A percentile compares a stretch with the other conserved stretches of the same genome.
phyloP scores from a whole-genome alignment of 2,797 vertebrate species.

The Microchirus variegatus region DNA sequence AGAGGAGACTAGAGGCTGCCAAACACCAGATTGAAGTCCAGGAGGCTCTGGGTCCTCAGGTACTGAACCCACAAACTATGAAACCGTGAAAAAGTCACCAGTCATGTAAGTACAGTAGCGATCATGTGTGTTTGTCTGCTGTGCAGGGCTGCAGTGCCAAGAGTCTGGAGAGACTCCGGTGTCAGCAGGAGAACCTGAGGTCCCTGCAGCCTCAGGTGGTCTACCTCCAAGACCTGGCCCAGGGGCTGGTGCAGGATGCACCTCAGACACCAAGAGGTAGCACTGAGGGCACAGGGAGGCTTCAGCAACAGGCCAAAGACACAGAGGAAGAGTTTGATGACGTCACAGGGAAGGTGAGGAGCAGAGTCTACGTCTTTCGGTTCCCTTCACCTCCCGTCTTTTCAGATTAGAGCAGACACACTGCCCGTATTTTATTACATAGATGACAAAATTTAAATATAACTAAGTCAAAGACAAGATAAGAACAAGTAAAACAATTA shows the following conservation, averaged over 20 bases:
- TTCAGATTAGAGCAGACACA: no score
- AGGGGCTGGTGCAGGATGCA: constrained; percentile 90
- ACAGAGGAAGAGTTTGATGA: constrained; percentile 86
- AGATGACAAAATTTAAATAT: no score
- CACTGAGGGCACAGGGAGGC: constrained; percentile 82
- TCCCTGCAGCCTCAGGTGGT: constrained; percentile 91
- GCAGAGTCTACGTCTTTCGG: neutral
- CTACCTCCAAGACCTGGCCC: constrained; percentile 91
- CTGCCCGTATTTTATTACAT: no score
- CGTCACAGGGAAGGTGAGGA: constrained; percentile 85
- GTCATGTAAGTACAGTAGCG: neutral
- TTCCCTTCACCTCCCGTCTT: no score
- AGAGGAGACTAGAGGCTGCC: constrained; percentile 92
- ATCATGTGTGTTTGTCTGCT: neutral
- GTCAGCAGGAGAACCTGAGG: constrained; percentile 90
- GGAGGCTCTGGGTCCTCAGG: constrained; percentile 90
- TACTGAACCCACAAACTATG: constrained; percentile 15
- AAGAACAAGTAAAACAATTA: no score
- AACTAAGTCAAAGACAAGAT: no score
- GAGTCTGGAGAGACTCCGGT: constrained; percentile 91
- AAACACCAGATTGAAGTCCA: constrained; percentile 96
- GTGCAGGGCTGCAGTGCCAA: constrained; percentile 93
- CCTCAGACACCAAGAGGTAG: constrained; percentile 78
- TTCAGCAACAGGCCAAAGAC: constrained; percentile 84
- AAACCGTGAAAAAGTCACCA: no score